Evolutionary conservation across 1,140 invertebrate genomes (phyloP), one percentile per base, ranked within the genome.

Genomic region (Chironomus striatipennis): DNA sequence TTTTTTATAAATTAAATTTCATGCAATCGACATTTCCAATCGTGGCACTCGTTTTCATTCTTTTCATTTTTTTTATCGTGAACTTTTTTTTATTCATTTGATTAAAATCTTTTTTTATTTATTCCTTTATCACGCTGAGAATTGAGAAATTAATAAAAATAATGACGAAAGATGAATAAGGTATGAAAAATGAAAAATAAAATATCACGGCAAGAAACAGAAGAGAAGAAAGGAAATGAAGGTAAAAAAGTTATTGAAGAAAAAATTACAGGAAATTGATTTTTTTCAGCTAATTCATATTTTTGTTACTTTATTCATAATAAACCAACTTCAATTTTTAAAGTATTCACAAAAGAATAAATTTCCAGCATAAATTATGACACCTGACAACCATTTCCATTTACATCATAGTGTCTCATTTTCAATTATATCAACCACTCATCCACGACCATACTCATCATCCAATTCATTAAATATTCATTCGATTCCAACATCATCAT

Each of bases 121-220:
- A 47, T 57, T 57, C n/a, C 8, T n/a, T 12, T 12, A n/a, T 57
- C 47, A 57, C n/a, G 47, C 47, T 57, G 47, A 12, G 47, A 57
- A 12, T n/a, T n/a, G 47, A 34, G 47, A 57, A 57, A 57, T 57
- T 57, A 57, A 57, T 47, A 57, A 57, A 34, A 57, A 57, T 57
- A 57, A 57, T n/a, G n/a, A 57, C n/a, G 24, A 34, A 34, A 34
- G 24, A n/a, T n/a, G n/a, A n/a, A n/a, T n/a, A n/a, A n/a, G n/a
- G n/a, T n/a, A n/a, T 43, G 42, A 43, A 4, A 47, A 47, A 15
- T 47, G 2, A 47, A 47, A 47, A 47, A 47, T 2, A 15, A 47
- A 47, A 47, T 3, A 47, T 34, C 24, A 34, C 24, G 24, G 24
- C 24, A 34, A 34, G 24, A 34, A 34, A 34, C 24, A 34, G 24